A percentile compares a stretch with the other conserved stretches of the same genome.
Conservation (phyloP, 2,113 vertebrate species). For the Coptodon rendalli region DNA sequence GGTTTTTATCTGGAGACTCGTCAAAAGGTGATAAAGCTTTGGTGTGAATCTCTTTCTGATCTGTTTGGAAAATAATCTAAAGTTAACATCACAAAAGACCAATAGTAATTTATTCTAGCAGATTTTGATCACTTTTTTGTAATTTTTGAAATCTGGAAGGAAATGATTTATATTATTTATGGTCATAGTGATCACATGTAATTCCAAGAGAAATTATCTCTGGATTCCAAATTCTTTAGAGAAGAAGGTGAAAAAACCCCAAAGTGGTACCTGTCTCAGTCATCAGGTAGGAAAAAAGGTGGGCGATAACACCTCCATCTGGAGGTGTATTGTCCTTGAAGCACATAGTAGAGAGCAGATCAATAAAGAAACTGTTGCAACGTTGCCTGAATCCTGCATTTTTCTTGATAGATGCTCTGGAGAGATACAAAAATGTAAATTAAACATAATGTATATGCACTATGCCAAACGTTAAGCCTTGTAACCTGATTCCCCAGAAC, state of each 20-base stretch:
- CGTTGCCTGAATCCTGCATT: conserved; percentile 67
- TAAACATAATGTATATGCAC: neutral
- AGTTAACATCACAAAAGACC: neutral
- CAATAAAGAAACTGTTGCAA: conserved; percentile 81
- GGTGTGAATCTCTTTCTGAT: conserved; percentile 58
- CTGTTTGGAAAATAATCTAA: neutral
- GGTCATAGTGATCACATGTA: neutral
- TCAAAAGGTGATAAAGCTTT: conserved; percentile 79
- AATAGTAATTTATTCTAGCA: neutral
- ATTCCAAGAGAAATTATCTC: neutral
- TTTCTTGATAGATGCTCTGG: conserved; percentile 33
- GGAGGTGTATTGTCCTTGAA: conserved; percentile 79
- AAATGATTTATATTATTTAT: neutral
- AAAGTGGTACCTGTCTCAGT: conserved; percentile 38
- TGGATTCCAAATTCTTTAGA: neutral
- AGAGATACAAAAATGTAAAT: neutral
- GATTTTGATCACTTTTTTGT: neutral
- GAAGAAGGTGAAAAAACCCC: fast-evolving
- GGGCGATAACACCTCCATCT: conserved; percentile 49
- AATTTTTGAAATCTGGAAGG: neutral
- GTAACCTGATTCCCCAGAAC: neutral
- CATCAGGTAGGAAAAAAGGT: conserved; percentile 70
- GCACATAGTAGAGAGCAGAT: conserved; percentile 78
- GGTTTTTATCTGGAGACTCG: conserved; percentile 78
- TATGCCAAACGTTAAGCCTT: neutral